phyloP scores from a whole-genome alignment of 2,888 invertebrate species.

The Phalera bucephala region DNA sequence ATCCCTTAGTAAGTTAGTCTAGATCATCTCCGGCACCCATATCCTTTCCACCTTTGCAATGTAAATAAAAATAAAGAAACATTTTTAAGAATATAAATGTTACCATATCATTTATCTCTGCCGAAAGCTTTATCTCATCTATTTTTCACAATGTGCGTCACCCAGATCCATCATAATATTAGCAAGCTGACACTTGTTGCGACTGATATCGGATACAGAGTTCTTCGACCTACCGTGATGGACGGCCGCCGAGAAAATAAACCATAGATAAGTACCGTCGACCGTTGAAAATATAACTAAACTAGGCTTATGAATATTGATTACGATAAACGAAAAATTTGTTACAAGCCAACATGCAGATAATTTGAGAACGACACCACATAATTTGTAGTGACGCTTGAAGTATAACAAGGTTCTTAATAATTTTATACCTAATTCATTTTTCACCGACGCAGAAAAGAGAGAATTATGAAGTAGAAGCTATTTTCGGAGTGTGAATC shows the following conservation, averaged over 20 bases:
- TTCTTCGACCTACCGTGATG: conserved; percentile 12
- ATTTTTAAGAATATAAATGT: too few relatives aligned
- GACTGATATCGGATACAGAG: conserved; percentile 4
- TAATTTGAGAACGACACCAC: not conserved
- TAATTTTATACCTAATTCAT: too few relatives aligned
- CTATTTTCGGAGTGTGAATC: too few relatives aligned
- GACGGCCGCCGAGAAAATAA: conserved; percentile 6
- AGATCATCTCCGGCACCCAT: too few relatives aligned
- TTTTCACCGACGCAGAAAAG: too few relatives aligned
- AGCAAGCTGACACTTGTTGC: conserved; percentile 10
- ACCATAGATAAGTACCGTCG: not conserved
- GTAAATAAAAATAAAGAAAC: too few relatives aligned
- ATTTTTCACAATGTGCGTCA: conserved; percentile 11
- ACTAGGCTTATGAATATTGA: conserved; percentile 2
- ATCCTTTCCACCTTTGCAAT: too few relatives aligned
- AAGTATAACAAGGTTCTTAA: not conserved
- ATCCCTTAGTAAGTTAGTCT: too few relatives aligned
- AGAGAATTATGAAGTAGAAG: too few relatives aligned
- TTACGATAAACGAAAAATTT: not conserved
- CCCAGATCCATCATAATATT: conserved; percentile 31
- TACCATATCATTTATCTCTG: too few relatives aligned
- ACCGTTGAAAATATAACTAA: not conserved
- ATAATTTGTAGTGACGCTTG: not conserved
- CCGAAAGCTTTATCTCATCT: not conserved
- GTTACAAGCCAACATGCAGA: not conserved